Evolutionary conservation across 1,140 invertebrate genomes (phyloP).

Genomic region (Cydia amplana): DNA sequence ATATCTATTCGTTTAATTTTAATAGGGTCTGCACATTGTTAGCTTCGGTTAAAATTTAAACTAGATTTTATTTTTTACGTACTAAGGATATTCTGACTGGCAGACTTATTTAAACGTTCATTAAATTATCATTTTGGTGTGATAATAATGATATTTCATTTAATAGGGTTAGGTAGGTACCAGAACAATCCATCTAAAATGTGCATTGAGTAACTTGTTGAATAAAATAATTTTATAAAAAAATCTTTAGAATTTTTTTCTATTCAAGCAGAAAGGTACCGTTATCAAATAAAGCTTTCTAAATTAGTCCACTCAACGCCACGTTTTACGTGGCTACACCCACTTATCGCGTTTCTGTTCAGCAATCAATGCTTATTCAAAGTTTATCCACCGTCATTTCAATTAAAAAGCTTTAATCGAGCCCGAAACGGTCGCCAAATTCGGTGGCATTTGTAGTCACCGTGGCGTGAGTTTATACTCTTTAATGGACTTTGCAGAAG

Average conservation of each 20-base stretch:
- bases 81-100: not conserved
- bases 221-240: slow-evolving; percentile 23
- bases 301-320: slow-evolving; percentile 8
- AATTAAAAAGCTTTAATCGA: slow-evolving; percentile 72
- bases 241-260: not conserved
- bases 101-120: too few relatives aligned
- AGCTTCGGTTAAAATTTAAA: not conserved
- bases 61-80: not conserved
- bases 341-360: slow-evolving; percentile 34
- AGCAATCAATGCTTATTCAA: slow-evolving; percentile 47
- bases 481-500: slow-evolving; percentile 76
- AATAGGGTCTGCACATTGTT: not conserved
- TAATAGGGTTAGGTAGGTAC: not conserved
- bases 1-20: slow-evolving; percentile 47
- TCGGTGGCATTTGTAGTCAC: slow-evolving; percentile 72
- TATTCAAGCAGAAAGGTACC: not conserved
- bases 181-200: not conserved
- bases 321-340: slow-evolving; percentile 21
- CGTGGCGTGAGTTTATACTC: slow-evolving; percentile 70
- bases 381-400: slow-evolving; percentile 62
- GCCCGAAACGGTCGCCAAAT: slow-evolving; percentile 64
- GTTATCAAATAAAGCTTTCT: slow-evolving; percentile 21
- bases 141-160: too few relatives aligned
- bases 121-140: too few relatives aligned
- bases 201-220: not conserved